Evolutionary conservation across 2,888 invertebrate species (phyloP).

Genomic region (Erannis defoliaria): DNA sequence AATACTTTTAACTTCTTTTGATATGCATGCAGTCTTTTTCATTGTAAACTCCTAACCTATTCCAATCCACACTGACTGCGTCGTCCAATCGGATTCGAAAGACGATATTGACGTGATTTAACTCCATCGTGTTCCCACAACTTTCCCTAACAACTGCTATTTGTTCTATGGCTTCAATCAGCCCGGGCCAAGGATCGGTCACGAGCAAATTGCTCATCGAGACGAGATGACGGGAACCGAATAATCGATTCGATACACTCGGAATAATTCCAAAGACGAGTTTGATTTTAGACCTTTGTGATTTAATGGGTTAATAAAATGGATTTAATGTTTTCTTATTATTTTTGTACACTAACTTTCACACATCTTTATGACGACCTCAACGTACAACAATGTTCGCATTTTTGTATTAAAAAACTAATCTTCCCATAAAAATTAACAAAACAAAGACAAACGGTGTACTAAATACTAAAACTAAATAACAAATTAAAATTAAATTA

Average conservation of each 20-base stretch:
- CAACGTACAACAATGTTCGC: too few species aligned
- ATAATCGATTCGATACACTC: slow-evolving; percentile 69
- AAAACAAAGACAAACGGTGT: too few species aligned
- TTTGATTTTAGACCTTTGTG: slow-evolving; percentile 30
- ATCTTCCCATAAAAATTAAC: too few species aligned
- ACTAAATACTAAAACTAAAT: too few species aligned
- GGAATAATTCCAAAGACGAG: slow-evolving; percentile 20
- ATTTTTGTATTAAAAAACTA: too few species aligned
- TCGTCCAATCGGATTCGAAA: slow-evolving; percentile 28
- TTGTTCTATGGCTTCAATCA: slow-evolving; percentile 21
- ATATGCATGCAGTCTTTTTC: too few species aligned
- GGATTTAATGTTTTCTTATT: background rate
- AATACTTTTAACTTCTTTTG: too few species aligned
- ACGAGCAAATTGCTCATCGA: slow-evolving; percentile 57
- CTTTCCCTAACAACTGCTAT: slow-evolving; percentile 55
- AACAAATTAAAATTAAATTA: too few species aligned
- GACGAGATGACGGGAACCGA: slow-evolving; percentile 60
- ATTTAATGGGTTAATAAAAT: background rate
- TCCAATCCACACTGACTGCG: slow-evolving; percentile 2
- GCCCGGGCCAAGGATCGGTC: slow-evolving; percentile 56
- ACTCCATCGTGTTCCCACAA: slow-evolving; percentile 60
- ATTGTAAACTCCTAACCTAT: too few species aligned
- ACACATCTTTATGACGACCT: background rate
- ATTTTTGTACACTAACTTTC: background rate
- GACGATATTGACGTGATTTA: slow-evolving; percentile 46